Evolutionary conservation across 2,797 vertebrate species (phyloP).

Genomic region (Adelosebastes latens): DNA sequence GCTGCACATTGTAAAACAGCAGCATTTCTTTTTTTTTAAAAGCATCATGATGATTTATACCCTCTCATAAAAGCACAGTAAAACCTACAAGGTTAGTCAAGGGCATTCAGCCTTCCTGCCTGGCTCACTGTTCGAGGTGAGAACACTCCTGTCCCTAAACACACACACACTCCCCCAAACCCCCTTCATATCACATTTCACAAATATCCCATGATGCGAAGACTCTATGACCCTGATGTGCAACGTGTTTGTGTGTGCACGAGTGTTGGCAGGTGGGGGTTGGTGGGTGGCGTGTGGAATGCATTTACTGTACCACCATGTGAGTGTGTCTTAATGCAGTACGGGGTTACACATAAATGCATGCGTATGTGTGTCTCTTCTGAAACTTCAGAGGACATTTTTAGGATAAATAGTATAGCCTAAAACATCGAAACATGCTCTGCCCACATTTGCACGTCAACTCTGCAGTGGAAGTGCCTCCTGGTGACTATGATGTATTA

Average conservation of each 20-base stretch:
- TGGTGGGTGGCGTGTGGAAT: conserved; percentile 31
- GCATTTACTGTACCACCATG: conserved; percentile 30
- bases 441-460: conserved; percentile 75
- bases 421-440: conserved; percentile 75
- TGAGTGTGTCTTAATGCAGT: conserved; percentile 34
- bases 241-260: conserved; percentile 42
- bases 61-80: conserved; percentile 79
- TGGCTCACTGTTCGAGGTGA: conserved; percentile 68
- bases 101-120: conserved; percentile 71
- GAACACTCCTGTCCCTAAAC: conserved; percentile 63
- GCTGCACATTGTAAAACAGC: conserved; percentile 71
- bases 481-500: conserved; percentile 85
- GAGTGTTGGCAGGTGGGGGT: conserved; percentile 44
- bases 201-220: conserved; percentile 71
- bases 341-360: conserved; percentile 20
- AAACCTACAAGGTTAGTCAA: conserved; percentile 84
- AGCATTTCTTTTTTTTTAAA: conserved; percentile 34
- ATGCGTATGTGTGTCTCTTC: conserved; percentile 42
- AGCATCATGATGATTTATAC: conserved; percentile 80
- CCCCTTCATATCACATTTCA: conserved; percentile 68
- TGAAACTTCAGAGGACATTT: conserved; percentile 75
- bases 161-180: conserved; percentile 15
- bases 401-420: conserved; percentile 64
- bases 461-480: conserved; percentile 75
- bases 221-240: conserved; percentile 71